A percentile compares a stretch with the other conserved stretches of the same genome.
Conservation (phyloP, 2,113 vertebrate species). For the Rostratula benghalensis region DNA sequence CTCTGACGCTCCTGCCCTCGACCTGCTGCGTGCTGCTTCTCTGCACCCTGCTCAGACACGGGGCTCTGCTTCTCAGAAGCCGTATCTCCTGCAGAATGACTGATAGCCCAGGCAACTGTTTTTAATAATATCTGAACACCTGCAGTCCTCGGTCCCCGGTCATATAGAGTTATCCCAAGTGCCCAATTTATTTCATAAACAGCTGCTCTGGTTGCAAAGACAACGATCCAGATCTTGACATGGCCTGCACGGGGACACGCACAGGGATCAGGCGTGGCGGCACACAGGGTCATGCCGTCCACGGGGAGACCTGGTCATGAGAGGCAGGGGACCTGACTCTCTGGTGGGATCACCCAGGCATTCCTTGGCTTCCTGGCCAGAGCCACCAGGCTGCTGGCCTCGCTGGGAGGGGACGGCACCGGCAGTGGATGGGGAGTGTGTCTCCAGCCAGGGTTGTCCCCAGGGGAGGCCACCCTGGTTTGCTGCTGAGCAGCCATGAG, state of each 20-base stretch:
- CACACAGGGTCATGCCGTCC: not conserved
- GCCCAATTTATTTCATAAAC: not conserved
- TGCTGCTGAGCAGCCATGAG: not conserved
- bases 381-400: not conserved
- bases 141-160: not conserved
- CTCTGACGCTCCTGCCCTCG: not conserved
- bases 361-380: not conserved
- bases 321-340: not conserved
- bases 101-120: not conserved
- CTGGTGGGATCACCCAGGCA: not conserved
- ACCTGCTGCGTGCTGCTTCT: not conserved
- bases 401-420: rapidly evolving
- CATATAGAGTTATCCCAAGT: not conserved
- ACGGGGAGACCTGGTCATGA: not conserved
- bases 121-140: not conserved
- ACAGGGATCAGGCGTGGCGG: not conserved
- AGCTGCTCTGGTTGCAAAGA: not conserved
- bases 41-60: not conserved
- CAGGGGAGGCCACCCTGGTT: rapidly evolving
- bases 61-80: not conserved
- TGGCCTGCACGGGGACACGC: not conserved
- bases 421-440: rapidly evolving
- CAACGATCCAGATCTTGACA: not conserved
- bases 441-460: not conserved
- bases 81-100: not conserved